These are phyloP conservation scores for Scelioninae gen. 2 DNA, from an alignment of 2,888 invertebrate genomes.

Conservation along the genomic window DNA sequence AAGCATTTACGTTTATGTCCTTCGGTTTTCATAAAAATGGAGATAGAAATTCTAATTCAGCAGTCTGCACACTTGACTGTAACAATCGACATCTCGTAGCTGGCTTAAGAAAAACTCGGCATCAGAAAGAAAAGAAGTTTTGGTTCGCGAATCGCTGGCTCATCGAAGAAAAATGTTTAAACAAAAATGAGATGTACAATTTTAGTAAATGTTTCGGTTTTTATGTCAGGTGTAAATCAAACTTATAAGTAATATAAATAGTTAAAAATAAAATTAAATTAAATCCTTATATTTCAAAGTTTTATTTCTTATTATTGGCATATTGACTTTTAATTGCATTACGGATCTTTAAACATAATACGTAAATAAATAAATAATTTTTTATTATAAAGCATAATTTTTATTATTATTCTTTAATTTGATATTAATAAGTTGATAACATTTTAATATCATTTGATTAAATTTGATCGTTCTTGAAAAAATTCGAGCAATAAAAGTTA, in stretches of 20 bases:
- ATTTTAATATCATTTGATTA: background rate
- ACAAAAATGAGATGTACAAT: background rate
- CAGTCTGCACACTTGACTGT: constrained; percentile 8
- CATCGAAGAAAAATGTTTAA: background rate
- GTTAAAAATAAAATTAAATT: too few species aligned
- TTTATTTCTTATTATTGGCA: too few species aligned
- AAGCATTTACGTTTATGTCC: constrained; percentile 25
- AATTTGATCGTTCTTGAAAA: background rate
- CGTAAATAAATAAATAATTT: too few species aligned
- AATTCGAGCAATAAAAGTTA: constrained; percentile 13
- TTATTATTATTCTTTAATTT: too few species aligned
- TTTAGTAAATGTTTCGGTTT: too few species aligned
- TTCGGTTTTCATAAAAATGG: constrained; percentile 22
- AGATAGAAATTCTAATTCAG: constrained; percentile 38
- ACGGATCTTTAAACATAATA: too few species aligned
- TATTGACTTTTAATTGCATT: too few species aligned
- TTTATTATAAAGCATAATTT: too few species aligned
- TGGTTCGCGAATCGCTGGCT: background rate
- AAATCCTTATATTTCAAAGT: too few species aligned
- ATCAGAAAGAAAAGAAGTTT: constrained; percentile 6
- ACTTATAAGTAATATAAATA: too few species aligned
- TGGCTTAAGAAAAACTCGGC: background rate
- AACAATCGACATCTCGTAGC: background rate
- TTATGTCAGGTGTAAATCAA: too few species aligned
- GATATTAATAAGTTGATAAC: too few species aligned